Evolutionary conservation across 2,888 invertebrate species (phyloP), one percentile per base, ranked within the genome.

Genomic region (Dexiosoma caninum): DNA sequence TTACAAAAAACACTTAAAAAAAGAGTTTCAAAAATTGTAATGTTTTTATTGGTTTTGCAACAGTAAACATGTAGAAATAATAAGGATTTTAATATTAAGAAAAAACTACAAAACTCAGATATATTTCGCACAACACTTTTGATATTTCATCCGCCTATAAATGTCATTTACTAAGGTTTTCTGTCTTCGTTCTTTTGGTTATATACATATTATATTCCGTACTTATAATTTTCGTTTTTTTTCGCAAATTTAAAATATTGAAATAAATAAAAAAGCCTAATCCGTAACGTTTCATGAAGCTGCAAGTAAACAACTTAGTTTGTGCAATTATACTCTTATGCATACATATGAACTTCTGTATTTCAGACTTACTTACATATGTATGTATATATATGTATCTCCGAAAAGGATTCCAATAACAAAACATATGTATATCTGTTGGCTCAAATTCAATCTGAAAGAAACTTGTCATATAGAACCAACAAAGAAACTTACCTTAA

Each of bases 271-370:
- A 46, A 78, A 55, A 42, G 40, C 40, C 55, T 80, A 67, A 76
- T 71, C 76, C 80, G 71, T 71, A 53, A 60, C 66, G 53, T 66
- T 60, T 75, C 49, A 75, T 71, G 59, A 76, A 71, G 60, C 44
- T 81, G 55, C 71, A 72, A 76, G 71, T 67, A 81, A 76, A 72
- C 80, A 81, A 76, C 71, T 80, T 55, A 46, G 30, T 53, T 60
- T 42, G 23, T 32, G 23, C 42, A 42, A 40, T 21, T 40, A 21
- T 12, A n/a, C 19, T 10, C 42, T 32, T 27, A 4, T 35, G 49
- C 16, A 12, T 2, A 5, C 27, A 49, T 12, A 27, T 27, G 49
- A n/a, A n/a, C n/a, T n/a, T n/a, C n/a, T n/a, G n/a, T n/a, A n/a
- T n/a, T n/a, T n/a, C n/a, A n/a, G n/a, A n/a, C n/a, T n/a, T n/a